Base-by-base conservation (phyloP, 2,888 invertebrate genomes). In the Pachymerium ferrugineum region DNA sequence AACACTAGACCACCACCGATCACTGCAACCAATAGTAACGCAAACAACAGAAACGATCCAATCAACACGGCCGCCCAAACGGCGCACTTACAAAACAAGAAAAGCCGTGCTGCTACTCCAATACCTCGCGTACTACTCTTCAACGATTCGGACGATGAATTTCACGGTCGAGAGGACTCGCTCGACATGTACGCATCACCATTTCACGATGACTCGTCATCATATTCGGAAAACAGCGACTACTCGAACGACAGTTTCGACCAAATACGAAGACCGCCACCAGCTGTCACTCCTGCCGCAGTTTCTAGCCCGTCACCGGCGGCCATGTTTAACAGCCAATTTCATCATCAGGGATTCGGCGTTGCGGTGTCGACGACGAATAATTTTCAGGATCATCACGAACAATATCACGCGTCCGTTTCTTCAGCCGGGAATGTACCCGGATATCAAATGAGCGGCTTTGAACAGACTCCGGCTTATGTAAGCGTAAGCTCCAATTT, bases 111-210 rank as follows among this genome's bases (percentile, higher is more conserved):
- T 22, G 47, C 22, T 10, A 47, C 70, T 31, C 31, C 72, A 5
- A 42, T 77, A 72, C 77, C 73, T 75, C 81, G 73, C 76, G 79
- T 75, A 74, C 79, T 77, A 78, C 77, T 78, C 75, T 81, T 78
- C 76, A 83, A 79, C 75, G 80, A 81, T 73, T 79, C 78, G n/a
- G 81, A 80, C 77, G 78, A 80, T 62, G 82, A 84, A 76, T 78
- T 85, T 69, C 85, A 84, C 10, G 83, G 84, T 0, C 81, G 87
- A 72, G 87, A 86, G 78, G 87, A 87, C 78, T 87, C 87, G 47
- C 80, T 88, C 54, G 88, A 88, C 79, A 82, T 88, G 71, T 88
- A 87, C 78, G 84, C 87, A 6, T 78, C 78, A 3, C 76, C 76
- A 12, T 87, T 87, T 78, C 74, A 75, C 71, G 87, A 88, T 78